Evolutionary conservation across 2,888 invertebrate genomes (phyloP), one percentile per base, ranked within the genome.

Genomic region (Sympetrum striolatum): DNA sequence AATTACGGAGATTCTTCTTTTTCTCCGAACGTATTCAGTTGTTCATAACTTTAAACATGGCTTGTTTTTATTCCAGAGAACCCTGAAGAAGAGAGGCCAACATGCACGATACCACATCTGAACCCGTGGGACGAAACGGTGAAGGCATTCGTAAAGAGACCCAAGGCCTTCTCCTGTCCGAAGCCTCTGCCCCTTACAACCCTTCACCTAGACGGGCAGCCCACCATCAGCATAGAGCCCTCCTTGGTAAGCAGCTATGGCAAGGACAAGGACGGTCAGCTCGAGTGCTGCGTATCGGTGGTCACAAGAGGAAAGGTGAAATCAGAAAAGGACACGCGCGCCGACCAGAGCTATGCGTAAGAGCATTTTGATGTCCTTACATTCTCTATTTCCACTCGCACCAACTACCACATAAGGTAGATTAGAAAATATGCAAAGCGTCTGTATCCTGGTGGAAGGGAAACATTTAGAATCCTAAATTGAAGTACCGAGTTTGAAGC

Each of bases 41-140:
- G 44, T 6, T 44, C 44, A 44, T 6, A 44, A 44, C 44, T 4
- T 44, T 44, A 8, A 44, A 6, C 10, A 39, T 39, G 39, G 6
- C 10, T 44, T 44, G 10, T 44, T 44, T 44, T 44, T 6, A 0
- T n/a, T 58, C n/a, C 10, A n/a, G 86, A 15, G 5, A 0, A 53
- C 2, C 6, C 60, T 1, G 60, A 82, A 15, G 53, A 8, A 10
- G 44, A 3, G 53, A 53, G 37, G 5, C 0, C 64, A 18, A 8
- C 86, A 8, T 86, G 86, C 37, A 35, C 18, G 37, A 86, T 86
- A 35, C 86, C 86, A 18, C 60, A 86, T 58, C 48, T 86, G 35
- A 37, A 86, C 60, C 86, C 86, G 22, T 86, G 86, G 86, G 86
- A 86, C 37, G 60, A 35, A n/a, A 6, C 86, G 37, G 60, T 86